Evolutionary conservation across 2,888 invertebrate species (phyloP).

Genomic region (Tillus elongatus): DNA sequence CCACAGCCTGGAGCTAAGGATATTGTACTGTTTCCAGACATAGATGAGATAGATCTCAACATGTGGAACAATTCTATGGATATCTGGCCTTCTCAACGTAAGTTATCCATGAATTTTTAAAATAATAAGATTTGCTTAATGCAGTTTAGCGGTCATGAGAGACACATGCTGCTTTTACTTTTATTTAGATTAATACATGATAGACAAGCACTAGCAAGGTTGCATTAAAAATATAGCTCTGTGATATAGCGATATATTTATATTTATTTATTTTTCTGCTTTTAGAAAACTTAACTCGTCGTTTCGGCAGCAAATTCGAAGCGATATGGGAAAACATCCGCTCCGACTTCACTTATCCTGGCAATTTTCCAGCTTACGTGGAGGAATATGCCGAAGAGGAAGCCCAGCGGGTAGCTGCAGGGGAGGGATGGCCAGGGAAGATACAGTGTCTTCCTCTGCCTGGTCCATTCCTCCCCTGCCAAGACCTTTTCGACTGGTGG

Average conservation of each 20-base stretch:
- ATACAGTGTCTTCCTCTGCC: constrained; percentile 78
- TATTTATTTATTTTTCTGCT: too few relatives aligned
- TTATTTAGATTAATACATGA: too few relatives aligned
- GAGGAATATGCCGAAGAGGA: constrained; percentile 66
- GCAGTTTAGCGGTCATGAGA: too few relatives aligned
- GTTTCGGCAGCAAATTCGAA: constrained; percentile 60
- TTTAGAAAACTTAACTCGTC: constrained; percentile 67
- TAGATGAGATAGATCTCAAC: constrained; percentile 61
- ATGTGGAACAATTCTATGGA: constrained; percentile 75
- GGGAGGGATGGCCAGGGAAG: constrained; percentile 42
- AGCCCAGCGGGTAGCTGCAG: constrained; percentile 29
- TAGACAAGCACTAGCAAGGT: too few relatives aligned
- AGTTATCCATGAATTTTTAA: too few relatives aligned
- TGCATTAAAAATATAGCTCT: too few relatives aligned
- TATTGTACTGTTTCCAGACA: constrained; percentile 60
- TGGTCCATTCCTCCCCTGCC: constrained; percentile 90
- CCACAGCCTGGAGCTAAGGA: constrained; percentile 49
- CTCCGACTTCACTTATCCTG: constrained; percentile 60
- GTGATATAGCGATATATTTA: too few relatives aligned
- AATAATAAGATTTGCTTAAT: too few relatives aligned
- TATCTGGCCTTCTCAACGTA: constrained; percentile 75
- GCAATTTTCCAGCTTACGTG: constrained; percentile 58
- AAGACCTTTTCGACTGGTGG: constrained; percentile 97
- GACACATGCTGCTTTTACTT: too few relatives aligned
- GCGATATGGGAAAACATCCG: constrained; percentile 63